Conservation (phyloP, 2,797 vertebrate genomes). For the Rhabdomys pumilio region DNA sequence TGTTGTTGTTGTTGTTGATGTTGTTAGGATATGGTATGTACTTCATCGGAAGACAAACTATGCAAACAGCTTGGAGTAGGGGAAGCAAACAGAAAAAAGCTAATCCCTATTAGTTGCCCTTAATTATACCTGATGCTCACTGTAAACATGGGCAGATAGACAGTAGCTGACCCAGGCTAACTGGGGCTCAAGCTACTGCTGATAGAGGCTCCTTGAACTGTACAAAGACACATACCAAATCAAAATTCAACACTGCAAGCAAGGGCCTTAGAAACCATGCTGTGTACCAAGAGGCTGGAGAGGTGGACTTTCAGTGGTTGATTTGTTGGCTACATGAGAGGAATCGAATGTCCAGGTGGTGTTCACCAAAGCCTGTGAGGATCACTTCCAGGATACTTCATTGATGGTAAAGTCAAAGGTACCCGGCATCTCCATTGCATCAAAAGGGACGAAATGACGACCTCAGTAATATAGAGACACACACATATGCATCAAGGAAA, state of each 20-base stretch:
- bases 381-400: neutral
- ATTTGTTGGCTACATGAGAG: neutral
- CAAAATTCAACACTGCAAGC: neutral
- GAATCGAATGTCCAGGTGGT: neutral
- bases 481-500: neutral
- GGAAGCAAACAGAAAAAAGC: neutral
- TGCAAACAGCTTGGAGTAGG: neutral
- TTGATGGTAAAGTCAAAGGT: neutral
- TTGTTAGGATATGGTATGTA: neutral
- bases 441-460: neutral
- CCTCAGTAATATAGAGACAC: neutral
- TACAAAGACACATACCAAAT: neutral
- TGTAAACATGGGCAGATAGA: fast-evolving
- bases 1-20: neutral
- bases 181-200: fast-evolving
- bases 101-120: neutral
- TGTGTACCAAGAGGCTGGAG: neutral
- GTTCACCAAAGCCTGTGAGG: neutral
- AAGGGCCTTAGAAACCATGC: neutral
- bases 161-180: fast-evolving
- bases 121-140: neutral
- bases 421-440: neutral
- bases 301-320: neutral
- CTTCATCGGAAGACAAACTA: neutral
- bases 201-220: neutral